phyloP scores from a whole-genome alignment of 2,888 invertebrate species.

The Lasioglossum pauxillum region DNA sequence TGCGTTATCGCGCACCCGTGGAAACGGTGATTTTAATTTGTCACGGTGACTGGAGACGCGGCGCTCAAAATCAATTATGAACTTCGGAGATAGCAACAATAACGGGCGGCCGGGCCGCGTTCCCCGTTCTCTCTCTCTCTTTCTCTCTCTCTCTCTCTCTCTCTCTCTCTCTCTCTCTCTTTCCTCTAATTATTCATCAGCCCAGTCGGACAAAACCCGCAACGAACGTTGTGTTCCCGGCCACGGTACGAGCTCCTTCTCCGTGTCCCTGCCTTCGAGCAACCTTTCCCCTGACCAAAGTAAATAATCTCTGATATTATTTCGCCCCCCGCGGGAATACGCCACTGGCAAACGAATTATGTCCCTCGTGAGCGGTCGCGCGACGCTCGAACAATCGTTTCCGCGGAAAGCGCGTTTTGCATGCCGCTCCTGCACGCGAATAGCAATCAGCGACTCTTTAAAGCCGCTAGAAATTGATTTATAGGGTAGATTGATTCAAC shows the following conservation, averaged over 20 bases:
- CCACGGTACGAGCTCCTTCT: constrained; percentile 26
- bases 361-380: not conserved
- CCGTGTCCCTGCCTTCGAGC: constrained; percentile 11
- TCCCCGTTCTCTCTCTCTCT: not conserved
- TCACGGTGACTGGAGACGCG: constrained; percentile 64
- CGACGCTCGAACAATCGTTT: constrained; percentile 16
- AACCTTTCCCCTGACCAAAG: constrained; percentile 49
- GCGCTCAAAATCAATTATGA: constrained; percentile 74
- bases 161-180: not conserved
- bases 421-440: not conserved
- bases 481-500: constrained; percentile 9
- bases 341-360: constrained; percentile 15
- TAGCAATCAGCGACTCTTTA: not conserved
- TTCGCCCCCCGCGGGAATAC: constrained; percentile 5
- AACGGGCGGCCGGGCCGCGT: constrained; percentile 39
- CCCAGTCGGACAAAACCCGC: constrained; percentile 48
- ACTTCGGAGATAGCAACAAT: constrained; percentile 71
- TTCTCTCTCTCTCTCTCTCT: not conserved
- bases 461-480: not conserved
- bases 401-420: not conserved
- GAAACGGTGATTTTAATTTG: constrained; percentile 73
- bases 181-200: constrained; percentile 67
- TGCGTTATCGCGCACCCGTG: constrained; percentile 66
- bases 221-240: constrained; percentile 47
- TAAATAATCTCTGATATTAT: constrained; percentile 48